Conservation (phyloP, 2,888 invertebrate genomes). For the Lumbricus terrestris region DNA sequence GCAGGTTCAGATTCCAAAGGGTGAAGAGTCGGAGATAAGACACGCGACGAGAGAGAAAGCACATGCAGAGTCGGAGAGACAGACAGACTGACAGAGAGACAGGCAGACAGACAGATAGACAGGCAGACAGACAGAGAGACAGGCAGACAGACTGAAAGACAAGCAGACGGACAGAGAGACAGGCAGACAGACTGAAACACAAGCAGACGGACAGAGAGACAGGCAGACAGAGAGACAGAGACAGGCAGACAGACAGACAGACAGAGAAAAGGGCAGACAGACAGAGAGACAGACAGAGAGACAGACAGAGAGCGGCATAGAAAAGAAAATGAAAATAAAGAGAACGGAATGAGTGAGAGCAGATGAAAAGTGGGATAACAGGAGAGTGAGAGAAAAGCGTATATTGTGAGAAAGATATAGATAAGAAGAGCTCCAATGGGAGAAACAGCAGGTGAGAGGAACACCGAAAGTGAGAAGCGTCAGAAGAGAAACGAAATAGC, state of each 20-base stretch:
- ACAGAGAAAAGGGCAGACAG: not conserved
- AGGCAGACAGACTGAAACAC: not conserved
- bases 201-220: not conserved
- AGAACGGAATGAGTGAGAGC: too few species aligned
- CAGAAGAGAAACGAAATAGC: not conserved
- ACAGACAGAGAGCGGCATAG: not conserved
- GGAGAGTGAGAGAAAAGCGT: not conserved
- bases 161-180: not conserved
- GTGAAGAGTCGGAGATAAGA: not conserved
- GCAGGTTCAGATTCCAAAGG: not conserved
- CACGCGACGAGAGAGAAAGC: not conserved
- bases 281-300: not conserved
- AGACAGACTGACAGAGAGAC: not conserved
- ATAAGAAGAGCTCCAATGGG: not conserved
- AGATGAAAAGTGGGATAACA: too few species aligned
- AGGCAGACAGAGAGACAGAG: not conserved
- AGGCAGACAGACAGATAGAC: not conserved
- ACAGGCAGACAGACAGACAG: not conserved
- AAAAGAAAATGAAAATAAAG: too few species aligned
- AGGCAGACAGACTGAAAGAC: not conserved
- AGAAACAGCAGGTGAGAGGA: not conserved
- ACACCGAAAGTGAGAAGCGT: not conserved
- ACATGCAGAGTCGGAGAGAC: not conserved
- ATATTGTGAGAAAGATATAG: not conserved
- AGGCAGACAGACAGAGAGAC: too few species aligned